These are phyloP conservation scores for Amblyopsis rosae DNA, from an alignment of 2,113 vertebrate genomes.

Conservation along the genomic window DNA sequence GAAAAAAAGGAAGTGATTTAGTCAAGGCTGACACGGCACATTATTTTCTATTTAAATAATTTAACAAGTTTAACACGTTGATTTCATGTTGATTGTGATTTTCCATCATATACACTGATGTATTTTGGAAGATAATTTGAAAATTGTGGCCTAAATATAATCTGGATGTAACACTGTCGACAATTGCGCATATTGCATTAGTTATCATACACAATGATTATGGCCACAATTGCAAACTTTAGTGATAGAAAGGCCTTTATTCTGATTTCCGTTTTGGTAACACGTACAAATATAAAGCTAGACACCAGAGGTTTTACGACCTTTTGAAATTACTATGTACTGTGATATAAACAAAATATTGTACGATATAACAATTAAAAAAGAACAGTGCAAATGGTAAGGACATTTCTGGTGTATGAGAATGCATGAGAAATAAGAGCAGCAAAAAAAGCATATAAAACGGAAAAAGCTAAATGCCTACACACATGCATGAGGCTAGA, in stretches of 20 bases:
- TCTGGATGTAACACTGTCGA: too few species aligned
- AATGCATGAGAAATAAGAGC: constrained; percentile 62
- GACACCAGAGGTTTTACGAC: constrained; percentile 39
- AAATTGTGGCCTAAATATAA: too few species aligned
- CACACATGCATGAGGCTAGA: constrained; percentile 68
- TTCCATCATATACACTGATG: too few species aligned
- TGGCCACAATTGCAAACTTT: constrained; percentile 60
- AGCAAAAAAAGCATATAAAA: constrained; percentile 33
- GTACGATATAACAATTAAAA: constrained; percentile 61
- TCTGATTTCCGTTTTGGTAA: constrained; percentile 48
- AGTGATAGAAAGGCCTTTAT: constrained; percentile 70
- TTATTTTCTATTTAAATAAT: too few species aligned
- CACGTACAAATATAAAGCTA: constrained; percentile 65
- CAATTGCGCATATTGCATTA: background rate
- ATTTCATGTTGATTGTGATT: too few species aligned
- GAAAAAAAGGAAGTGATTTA: background rate
- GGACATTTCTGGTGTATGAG: constrained; percentile 55
- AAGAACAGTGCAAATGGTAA: constrained; percentile 68
- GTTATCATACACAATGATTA: constrained; percentile 62
- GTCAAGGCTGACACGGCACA: background rate
- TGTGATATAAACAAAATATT: constrained; percentile 49
- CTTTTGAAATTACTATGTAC: constrained; percentile 52
- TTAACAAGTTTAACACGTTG: too few species aligned
- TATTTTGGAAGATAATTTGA: too few species aligned
- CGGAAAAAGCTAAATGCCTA: constrained; percentile 50